phyloP scores from a whole-genome alignment of 2,888 invertebrate species.

The Eurytoma adleriae region DNA sequence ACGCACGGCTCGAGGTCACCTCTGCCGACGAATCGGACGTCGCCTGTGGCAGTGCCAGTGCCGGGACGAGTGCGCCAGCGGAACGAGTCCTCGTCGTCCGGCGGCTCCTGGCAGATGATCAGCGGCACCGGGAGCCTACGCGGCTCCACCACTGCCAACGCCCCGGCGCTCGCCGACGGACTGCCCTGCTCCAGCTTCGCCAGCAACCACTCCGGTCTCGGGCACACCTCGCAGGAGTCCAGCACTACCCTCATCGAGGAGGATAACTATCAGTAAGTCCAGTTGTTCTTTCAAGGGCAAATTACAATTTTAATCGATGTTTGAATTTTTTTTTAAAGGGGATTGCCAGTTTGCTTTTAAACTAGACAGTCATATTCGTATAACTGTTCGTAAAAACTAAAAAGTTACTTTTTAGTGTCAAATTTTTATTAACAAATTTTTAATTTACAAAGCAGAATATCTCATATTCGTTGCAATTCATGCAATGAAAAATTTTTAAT shows the following conservation, averaged over 20 bases:
- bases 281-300: too few species aligned
- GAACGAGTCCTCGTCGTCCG: conserved; percentile 80
- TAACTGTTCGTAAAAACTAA: too few species aligned
- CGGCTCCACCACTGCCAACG: conserved; percentile 75
- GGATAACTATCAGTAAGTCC: conserved; percentile 62
- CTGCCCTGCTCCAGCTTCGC: conserved; percentile 31
- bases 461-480: too few species aligned
- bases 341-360: too few species aligned
- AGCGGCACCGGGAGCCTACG: conserved; percentile 82
- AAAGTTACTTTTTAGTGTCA: too few species aligned
- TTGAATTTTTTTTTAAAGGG: too few species aligned
- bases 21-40: conserved; percentile 77
- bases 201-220: conserved; percentile 74
- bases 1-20: conserved; percentile 69
- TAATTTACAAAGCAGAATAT: too few species aligned
- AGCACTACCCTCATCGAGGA: conserved; percentile 76
- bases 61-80: conserved; percentile 78
- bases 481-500: too few species aligned
- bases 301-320: too few species aligned
- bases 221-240: conserved; percentile 75
- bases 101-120: conserved; percentile 84
- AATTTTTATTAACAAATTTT: too few species aligned
- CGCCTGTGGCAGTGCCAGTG: conserved; percentile 82
- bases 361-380: too few species aligned
- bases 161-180: conserved; percentile 29